Evolutionary conservation across 2,888 invertebrate species (phyloP).

Genomic region (Ischnura elegans): DNA sequence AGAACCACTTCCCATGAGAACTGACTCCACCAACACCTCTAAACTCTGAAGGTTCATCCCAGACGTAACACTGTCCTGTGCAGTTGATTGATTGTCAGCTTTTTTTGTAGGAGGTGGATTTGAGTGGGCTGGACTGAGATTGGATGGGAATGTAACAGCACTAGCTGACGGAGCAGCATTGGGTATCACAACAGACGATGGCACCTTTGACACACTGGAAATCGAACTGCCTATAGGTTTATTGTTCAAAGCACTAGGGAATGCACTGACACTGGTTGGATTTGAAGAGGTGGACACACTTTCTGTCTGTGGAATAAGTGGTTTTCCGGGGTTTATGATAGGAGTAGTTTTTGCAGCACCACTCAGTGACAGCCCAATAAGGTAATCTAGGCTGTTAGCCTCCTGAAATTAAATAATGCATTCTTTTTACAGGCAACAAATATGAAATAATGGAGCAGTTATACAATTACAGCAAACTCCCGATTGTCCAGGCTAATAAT

Average conservation of each 20-base stretch:
- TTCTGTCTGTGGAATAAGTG: conserved; percentile 21
- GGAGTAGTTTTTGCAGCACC: conserved; percentile 23
- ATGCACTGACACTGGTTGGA: conserved; percentile 12
- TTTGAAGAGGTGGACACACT: background rate
- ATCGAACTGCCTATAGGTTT: conserved; percentile 38
- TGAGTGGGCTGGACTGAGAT: conserved; percentile 17
- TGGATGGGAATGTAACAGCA: conserved; percentile 17
- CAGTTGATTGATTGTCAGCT: conserved; percentile 12
- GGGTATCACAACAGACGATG: conserved; percentile 11
- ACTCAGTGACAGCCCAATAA: conserved; percentile 49
- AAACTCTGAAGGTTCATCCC: conserved; percentile 41
- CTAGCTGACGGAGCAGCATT: conserved; percentile 13
- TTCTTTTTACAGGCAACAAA: too few relatives aligned
- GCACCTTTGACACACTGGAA: conserved; percentile 7
- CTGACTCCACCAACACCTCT: conserved; percentile 49
- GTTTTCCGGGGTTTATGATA: background rate
- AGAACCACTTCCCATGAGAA: conserved; percentile 13
- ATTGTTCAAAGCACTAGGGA: background rate
- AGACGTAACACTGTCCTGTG: conserved; percentile 1
- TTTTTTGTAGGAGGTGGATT: background rate
- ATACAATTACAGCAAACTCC: too few relatives aligned
- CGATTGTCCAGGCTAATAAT: too few relatives aligned
- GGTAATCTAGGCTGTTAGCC: conserved; percentile 34
- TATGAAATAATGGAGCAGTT: too few relatives aligned
- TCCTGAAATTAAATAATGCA: conserved; percentile 16